Evolutionary conservation across 2,797 vertebrate genomes (phyloP), one percentile per base, ranked within the genome.

Genomic region (Myotis myotis): DNA sequence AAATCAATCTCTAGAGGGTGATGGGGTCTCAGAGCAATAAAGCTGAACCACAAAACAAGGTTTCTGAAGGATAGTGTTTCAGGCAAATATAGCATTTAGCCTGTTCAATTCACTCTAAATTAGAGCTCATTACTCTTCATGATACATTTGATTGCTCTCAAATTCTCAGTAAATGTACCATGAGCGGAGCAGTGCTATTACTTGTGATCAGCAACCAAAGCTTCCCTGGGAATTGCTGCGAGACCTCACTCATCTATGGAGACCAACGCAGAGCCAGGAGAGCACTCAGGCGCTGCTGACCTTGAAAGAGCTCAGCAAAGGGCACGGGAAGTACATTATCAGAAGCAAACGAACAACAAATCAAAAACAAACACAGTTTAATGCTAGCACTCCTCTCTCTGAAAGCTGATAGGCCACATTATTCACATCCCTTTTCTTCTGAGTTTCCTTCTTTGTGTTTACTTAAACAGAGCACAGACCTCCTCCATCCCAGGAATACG

Each of bases 101-200:
- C 70, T 71, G 62, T 87, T 83, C 64, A 44, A 11, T 74, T 79
- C 36, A 44, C 41, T 82, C 49, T 76, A 68, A 93, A 80, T 94
- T 90, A 96, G 93, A 81, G 86, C 74, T 93, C 70, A 72, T 93
- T 87, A 41, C 71, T 79, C 84, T 80, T 95, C 60, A 36, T 64
- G 80, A 93, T 75, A 33, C 80, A 47, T 85, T 84, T 93, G 96
- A 96, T 89, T 81, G 64, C 53, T 84, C 94, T 91, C 66, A 60
- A 66, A 83, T 81, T 78, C 93, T 91, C 66, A 62, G 68, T 64
- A 47, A 95, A 95, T 83, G 70, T 30, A 64, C 91, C 82, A 70
- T 19, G 80, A 94, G 94, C 76, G 44, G 17, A 80, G 7, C 8
- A 72, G 47, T n/a, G 49, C 57, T 91, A 36, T 62, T 60, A 28